These are phyloP conservation scores for Megalops atlanticus DNA, from an alignment of 2,113 vertebrate genomes.

Conservation along the genomic window DNA sequence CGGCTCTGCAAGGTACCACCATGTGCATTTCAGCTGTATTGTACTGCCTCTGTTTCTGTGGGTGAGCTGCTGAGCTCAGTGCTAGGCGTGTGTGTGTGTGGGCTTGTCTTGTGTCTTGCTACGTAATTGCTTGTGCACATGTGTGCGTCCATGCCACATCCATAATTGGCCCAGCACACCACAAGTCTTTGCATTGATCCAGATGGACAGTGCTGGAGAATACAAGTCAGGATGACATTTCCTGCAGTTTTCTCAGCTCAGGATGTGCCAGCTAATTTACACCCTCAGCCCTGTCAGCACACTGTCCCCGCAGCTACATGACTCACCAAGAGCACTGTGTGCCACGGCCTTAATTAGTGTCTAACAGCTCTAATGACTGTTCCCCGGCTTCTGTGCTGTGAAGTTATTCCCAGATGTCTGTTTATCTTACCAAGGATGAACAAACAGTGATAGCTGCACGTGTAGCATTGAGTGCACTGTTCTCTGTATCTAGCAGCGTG, in stretches of 20 bases:
- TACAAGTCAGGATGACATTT: not conserved
- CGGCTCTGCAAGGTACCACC: slow-evolving; percentile 70
- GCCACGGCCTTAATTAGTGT: not conserved
- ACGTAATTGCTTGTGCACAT: not conserved
- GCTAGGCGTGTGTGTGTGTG: not conserved
- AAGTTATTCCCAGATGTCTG: not conserved
- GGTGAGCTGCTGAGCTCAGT: not conserved
- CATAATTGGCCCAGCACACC: too few species aligned
- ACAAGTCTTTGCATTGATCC: not conserved
- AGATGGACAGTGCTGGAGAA: not conserved
- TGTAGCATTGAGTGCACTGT: too few species aligned
- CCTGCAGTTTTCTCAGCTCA: not conserved
- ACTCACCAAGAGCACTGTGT: not conserved
- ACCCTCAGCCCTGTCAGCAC: not conserved
- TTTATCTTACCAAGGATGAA: not conserved
- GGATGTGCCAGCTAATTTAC: not conserved
- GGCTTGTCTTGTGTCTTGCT: slow-evolving; percentile 8
- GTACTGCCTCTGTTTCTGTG: not conserved
- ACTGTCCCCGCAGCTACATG: not conserved
- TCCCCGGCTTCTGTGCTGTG: not conserved
- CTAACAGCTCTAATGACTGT: not conserved
- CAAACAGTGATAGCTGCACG: not conserved
- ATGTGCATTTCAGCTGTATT: not conserved
- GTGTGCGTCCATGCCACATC: not conserved
- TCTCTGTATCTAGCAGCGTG: not conserved